phyloP scores from a whole-genome alignment of 2,797 vertebrate genomes.

The Spinibarbus caldwelli region DNA sequence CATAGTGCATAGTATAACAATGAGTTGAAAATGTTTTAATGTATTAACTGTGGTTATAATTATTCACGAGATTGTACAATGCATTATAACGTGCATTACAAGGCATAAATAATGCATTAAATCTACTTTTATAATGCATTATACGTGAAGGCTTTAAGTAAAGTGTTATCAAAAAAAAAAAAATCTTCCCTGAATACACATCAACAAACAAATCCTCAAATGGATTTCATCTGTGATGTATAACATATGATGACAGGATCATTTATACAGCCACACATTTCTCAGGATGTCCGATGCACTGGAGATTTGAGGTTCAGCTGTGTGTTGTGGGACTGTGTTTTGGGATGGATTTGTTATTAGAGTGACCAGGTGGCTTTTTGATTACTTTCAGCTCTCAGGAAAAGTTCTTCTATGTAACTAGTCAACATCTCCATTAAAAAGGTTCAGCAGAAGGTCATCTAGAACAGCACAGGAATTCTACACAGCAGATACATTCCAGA shows the following conservation, averaged over 20 bases:
- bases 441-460: neutral
- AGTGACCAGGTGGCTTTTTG: slow-evolving; percentile 26
- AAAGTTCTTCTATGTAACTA: neutral
- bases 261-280: neutral
- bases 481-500: neutral
- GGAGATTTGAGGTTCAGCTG: neutral
- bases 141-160: too few relatives aligned
- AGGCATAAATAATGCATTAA: too few relatives aligned
- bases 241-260: neutral
- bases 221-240: neutral
- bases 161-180: too few relatives aligned
- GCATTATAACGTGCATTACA: too few relatives aligned
- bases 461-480: neutral
- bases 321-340: neutral
- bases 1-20: too few relatives aligned
- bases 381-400: neutral
- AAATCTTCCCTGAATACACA: neutral
- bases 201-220: neutral
- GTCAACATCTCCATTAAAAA: slow-evolving; percentile 19
- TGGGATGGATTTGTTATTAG: neutral
- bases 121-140: too few relatives aligned
- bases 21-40: too few relatives aligned
- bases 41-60: too few relatives aligned
- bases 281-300: neutral
- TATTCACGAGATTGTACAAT: too few relatives aligned